Base-by-base conservation (phyloP, 2,888 invertebrate species). In the Dysmachus trigonus region DNA sequence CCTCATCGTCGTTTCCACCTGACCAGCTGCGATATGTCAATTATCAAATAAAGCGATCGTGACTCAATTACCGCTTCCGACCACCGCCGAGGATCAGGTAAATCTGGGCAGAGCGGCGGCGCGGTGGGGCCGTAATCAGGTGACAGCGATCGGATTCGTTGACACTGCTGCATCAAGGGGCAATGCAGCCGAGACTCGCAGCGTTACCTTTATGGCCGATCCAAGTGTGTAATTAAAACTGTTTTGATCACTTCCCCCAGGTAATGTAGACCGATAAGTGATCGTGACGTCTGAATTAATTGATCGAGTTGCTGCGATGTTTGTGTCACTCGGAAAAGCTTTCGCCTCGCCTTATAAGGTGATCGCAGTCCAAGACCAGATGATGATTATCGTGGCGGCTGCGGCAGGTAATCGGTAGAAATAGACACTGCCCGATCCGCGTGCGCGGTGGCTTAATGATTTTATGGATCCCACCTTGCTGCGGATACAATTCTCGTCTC, bases 11-110 rank as follows among this genome's bases (percentile, higher is more conserved):
- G 18, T 13, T 47, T 47, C 31, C 27, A 79, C 47, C 35, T 82
- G 82, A 33, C 31, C 47, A 62, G 31, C 62, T 62, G 33, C 18
- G 47, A 82, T 71, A 62, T 62, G 62, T 82, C 82, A 82, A 82
- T 82, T 82, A 62, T 62, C 82, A 82, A 71, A 62, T 82, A 82
- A 62, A 35, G 82, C 27, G 62, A 27, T 71, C 82, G 82, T 82
- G 82, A 62, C 33, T 62, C 62, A 82, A 82, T 82, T 82, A 82
- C 62, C 71, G 33, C 51, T 79, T 51, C 47, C 35, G 76, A 38
- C 22, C 22, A 79, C 51, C 31, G 35, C n/a, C n/a, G 62, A 22
- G 27, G 62, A 62, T 27, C 62, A 27, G 62, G 62, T 62, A 22
- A 18, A 62, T 47, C n/a, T 47, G 47, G 7, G 18, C 53, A 27